Conservation (phyloP, 2,888 invertebrate genomes). For the Macaria liturata region DNA sequence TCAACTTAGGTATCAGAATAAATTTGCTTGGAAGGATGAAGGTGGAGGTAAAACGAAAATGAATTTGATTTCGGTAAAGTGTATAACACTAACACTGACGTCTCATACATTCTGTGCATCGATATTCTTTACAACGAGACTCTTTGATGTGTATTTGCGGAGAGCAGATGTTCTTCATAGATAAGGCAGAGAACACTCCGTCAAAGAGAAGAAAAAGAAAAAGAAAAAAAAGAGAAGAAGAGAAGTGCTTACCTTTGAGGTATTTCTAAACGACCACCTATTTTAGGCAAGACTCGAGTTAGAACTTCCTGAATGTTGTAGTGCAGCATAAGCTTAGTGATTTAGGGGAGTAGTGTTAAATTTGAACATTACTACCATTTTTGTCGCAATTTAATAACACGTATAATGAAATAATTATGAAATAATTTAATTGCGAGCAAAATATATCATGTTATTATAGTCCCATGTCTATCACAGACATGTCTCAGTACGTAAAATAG, state of each 20-base stretch:
- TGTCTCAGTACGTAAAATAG: too few relatives aligned
- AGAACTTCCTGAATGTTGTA: too few relatives aligned
- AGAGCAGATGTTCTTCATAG: constrained; percentile 36
- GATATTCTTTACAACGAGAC: constrained; percentile 35
- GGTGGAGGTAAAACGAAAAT: constrained; percentile 15
- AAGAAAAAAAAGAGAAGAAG: too few relatives aligned
- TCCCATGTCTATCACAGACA: constrained; percentile 14
- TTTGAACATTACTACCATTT: too few relatives aligned
- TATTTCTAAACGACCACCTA: too few relatives aligned
- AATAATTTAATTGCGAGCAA: too few relatives aligned
- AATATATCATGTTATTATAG: too few relatives aligned
- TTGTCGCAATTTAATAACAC: too few relatives aligned
- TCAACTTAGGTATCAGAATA: constrained; percentile 20
- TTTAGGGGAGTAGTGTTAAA: too few relatives aligned
- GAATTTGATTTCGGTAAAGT: constrained; percentile 31
- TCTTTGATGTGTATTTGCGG: constrained; percentile 38
- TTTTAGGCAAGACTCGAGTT: too few relatives aligned
- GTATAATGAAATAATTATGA: constrained; percentile 47
- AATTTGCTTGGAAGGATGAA: constrained; percentile 11
- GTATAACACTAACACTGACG: constrained; percentile 15
- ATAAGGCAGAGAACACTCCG: constrained; percentile 22
- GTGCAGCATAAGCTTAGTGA: too few relatives aligned
- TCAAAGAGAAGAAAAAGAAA: background rate
- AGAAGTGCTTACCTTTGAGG: background rate
- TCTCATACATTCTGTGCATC: constrained; percentile 29